Conservation (phyloP, 2,113 vertebrate species). For the Sarotherodon lohbergeri region DNA sequence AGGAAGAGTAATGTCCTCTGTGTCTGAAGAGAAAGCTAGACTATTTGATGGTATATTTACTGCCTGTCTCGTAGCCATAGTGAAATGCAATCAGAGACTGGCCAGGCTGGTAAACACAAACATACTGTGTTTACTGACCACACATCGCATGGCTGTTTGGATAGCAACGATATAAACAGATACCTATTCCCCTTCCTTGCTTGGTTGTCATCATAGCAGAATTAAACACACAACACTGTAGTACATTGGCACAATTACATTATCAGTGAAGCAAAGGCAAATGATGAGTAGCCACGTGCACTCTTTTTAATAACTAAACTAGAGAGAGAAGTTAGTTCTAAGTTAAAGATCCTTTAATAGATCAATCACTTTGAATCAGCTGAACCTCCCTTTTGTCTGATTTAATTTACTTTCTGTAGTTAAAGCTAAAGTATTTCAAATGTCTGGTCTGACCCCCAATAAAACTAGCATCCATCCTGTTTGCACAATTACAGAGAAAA, state of each 20-base stretch:
- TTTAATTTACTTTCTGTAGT: slow-evolving; percentile 36
- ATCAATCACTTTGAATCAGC: slow-evolving; percentile 26
- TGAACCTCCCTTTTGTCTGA: slow-evolving; percentile 25
- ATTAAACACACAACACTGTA: background rate
- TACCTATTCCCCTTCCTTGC: background rate
- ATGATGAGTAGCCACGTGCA: background rate
- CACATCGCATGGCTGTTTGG: background rate
- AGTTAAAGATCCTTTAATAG: background rate
- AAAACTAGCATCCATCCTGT: slow-evolving; percentile 50
- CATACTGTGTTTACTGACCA: slow-evolving; percentile 15
- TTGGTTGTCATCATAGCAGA: background rate
- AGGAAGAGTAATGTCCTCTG: background rate
- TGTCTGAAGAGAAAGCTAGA: background rate
- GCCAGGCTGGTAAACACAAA: slow-evolving; percentile 29
- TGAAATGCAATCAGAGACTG: slow-evolving; percentile 2
- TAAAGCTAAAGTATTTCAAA: slow-evolving; percentile 43
- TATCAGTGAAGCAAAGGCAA: background rate
- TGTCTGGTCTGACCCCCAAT: slow-evolving; percentile 47
- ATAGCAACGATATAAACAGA: background rate
- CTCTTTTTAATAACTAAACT: background rate
- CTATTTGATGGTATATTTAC: background rate
- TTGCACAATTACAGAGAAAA: slow-evolving; percentile 54
- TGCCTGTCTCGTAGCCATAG: background rate
- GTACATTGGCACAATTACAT: background rate
- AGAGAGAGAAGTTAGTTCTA: background rate